Percentiles rank a stretch among this genome's conserved stretches.
Conservation (phyloP, 2,113 vertebrate genomes). For the Psettodes erumei region DNA sequence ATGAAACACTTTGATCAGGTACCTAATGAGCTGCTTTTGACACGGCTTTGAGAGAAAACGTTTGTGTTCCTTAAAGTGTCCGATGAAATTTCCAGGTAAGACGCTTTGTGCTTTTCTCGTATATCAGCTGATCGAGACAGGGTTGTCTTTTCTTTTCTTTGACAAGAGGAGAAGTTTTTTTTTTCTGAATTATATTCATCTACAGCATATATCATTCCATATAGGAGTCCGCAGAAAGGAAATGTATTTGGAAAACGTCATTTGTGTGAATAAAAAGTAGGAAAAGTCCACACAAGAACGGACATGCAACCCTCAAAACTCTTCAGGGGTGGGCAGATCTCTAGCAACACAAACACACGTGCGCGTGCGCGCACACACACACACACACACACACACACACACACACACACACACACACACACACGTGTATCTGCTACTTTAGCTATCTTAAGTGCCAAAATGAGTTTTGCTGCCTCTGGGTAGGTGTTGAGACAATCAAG, state of each 20-base stretch:
- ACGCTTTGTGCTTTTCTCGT: conserved; percentile 28
- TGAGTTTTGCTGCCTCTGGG: conserved; percentile 76
- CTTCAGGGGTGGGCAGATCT: conserved; percentile 40
- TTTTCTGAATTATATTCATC: conserved; percentile 26
- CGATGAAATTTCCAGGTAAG: conserved; percentile 41
- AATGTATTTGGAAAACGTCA: conserved; percentile 12
- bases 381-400: conserved; percentile 7
- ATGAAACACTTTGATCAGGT: conserved; percentile 67
- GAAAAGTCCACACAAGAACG: conserved; percentile 33
- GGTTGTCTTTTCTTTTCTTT: conserved; percentile 37
- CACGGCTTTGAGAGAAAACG: conserved; percentile 57
- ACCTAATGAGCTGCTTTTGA: conserved; percentile 67
- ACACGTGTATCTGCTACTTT: conserved; percentile 58
- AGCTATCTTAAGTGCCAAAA: conserved; percentile 76
- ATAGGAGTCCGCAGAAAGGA: conserved; percentile 10
- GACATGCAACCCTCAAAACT: conserved; percentile 40
- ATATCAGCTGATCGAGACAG: conserved; percentile 20
- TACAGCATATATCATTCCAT: conserved; percentile 16
- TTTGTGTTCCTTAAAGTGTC: conserved; percentile 55
- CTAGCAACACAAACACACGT: conserved; percentile 11
- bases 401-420: conserved; percentile 43
- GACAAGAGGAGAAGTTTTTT: conserved; percentile 19
- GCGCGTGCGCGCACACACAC: no score
- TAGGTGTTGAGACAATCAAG: conserved; percentile 80
- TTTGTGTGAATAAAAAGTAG: conserved; percentile 19